Conservation (phyloP, 2,113 vertebrate species). For the Anseranas semipalmata region DNA sequence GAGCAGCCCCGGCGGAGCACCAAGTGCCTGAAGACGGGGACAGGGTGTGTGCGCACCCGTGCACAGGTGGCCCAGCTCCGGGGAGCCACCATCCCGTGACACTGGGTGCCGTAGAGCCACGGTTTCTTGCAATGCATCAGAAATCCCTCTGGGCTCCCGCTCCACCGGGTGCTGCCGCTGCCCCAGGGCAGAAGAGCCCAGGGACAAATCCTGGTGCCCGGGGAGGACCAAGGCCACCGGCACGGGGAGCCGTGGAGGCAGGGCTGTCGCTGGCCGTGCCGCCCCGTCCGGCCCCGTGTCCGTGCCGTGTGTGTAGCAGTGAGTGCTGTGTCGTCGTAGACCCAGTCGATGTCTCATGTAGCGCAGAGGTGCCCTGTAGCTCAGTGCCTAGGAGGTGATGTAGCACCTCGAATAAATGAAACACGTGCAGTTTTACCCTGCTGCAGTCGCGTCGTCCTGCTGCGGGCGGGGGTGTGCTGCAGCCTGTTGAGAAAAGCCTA, state of each 20-base stretch:
- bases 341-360: constrained; percentile 69
- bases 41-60: neutral
- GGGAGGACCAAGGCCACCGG: neutral
- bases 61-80: neutral
- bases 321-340: constrained; percentile 62
- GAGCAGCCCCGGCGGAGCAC: constrained; percentile 15
- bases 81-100: accelerated
- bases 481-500: neutral
- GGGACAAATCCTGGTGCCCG: neutral
- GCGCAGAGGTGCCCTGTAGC: constrained; percentile 69
- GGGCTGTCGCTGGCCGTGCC: neutral
- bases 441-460: accelerated
- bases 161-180: neutral
- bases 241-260: accelerated
- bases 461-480: neutral
- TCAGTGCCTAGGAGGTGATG: constrained; percentile 71
- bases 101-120: accelerated
- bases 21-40: constrained; percentile 67
- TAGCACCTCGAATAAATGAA: constrained; percentile 66
- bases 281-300: neutral
- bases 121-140: neutral
- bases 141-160: constrained; percentile 1
- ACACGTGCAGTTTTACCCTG: constrained; percentile 7
- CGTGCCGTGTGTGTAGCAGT: constrained; percentile 45
- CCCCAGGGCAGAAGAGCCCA: neutral